Conservation (phyloP, 1,140 invertebrate genomes). For the Temnothorax curvispinosus region DNA sequence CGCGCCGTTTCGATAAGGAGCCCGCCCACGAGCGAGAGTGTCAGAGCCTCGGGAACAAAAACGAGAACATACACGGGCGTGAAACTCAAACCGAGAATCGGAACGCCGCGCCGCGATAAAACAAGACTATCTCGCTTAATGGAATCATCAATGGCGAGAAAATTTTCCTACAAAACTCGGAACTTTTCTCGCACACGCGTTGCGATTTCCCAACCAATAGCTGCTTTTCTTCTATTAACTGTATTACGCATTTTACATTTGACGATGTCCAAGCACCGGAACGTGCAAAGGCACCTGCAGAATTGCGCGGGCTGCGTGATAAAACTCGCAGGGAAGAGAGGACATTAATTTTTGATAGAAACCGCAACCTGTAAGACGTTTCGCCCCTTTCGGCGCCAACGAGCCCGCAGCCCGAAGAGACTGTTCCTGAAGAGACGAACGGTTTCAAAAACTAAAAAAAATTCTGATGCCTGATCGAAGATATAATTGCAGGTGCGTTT, state of each 20-base stretch:
- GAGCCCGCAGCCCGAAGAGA: too few species aligned
- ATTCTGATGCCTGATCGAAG: too few species aligned
- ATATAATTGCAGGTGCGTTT: too few species aligned
- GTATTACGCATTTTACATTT: background rate
- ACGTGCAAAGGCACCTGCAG: too few species aligned
- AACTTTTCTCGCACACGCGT: background rate
- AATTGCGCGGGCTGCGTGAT: too few species aligned
- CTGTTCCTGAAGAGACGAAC: too few species aligned
- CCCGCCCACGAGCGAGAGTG: background rate
- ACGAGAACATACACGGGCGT: background rate
- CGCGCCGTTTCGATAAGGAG: conserved; percentile 15
- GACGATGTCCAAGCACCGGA: too few species aligned
- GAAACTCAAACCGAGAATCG: conserved; percentile 39
- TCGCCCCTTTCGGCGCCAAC: too few species aligned
- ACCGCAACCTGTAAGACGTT: too few species aligned
- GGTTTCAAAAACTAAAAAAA: too few species aligned
- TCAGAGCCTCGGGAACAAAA: background rate
- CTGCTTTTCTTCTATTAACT: background rate
- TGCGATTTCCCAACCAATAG: background rate
- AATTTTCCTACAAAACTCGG: background rate
- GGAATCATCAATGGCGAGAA: conserved; percentile 41
- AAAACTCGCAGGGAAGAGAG: too few species aligned
- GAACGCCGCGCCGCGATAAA: conserved; percentile 25
- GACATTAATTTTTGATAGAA: too few species aligned
- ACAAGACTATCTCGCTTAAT: conserved; percentile 49